These are phyloP conservation scores for Polylopha cassiicola DNA, from an alignment of 2,888 invertebrate species.

Conservation along the genomic window DNA sequence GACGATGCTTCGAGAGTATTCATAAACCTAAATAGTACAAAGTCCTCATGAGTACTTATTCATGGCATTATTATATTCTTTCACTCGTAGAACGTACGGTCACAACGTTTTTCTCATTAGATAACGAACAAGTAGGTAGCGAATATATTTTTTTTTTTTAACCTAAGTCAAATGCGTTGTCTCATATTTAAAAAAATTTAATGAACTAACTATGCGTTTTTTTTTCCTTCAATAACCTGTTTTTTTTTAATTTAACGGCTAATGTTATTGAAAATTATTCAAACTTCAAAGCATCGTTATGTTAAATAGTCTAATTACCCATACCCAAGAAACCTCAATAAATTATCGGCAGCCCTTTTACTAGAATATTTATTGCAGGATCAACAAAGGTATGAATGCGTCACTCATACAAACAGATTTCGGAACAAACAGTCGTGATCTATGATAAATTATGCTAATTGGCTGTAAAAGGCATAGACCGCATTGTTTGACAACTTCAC, in stretches of 20 bases:
- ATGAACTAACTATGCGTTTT: too few species aligned
- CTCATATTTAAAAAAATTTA: too few species aligned
- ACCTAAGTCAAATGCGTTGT: too few species aligned
- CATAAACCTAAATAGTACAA: slow-evolving; percentile 13
- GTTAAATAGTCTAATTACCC: slow-evolving; percentile 12
- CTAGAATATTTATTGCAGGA: slow-evolving; percentile 17
- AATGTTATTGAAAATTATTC: too few species aligned
- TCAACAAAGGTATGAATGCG: slow-evolving; percentile 31
- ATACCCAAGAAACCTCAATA: slow-evolving; percentile 10
- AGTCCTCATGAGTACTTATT: slow-evolving; percentile 8
- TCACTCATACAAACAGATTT: slow-evolving; percentile 18
- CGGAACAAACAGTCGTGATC: slow-evolving; percentile 29
- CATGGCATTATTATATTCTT: too few species aligned
- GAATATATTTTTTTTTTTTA: too few species aligned
- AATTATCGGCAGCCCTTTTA: slow-evolving; percentile 17
- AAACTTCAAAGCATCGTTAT: slow-evolving; percentile 9
- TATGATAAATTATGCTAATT: slow-evolving; percentile 40
- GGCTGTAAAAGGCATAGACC: slow-evolving; percentile 26
- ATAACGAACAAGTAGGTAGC: too few species aligned
- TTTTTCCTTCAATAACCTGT: too few species aligned
- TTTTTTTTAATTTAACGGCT: too few species aligned
- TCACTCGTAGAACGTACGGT: too few species aligned
- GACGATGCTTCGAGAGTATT: slow-evolving; percentile 10
- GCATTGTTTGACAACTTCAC: slow-evolving; percentile 15
- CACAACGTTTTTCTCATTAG: too few species aligned